Percentiles rank a stretch among this genome's conserved stretches.
phyloP scores from a whole-genome alignment of 1,140 invertebrate species.

The Danaus melanippus region DNA sequence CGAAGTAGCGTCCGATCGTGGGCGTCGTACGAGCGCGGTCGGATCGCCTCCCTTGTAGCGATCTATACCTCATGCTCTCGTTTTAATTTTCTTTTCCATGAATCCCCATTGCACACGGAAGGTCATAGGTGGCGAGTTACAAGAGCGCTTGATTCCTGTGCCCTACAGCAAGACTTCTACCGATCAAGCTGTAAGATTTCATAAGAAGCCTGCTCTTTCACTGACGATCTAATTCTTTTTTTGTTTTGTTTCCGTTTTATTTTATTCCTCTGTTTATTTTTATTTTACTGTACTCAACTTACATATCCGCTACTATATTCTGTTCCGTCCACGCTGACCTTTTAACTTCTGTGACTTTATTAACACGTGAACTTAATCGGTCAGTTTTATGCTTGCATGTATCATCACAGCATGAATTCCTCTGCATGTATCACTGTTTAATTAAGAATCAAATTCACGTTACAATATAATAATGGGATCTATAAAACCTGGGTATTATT shows the following conservation, averaged over 20 bases:
- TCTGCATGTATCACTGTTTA: constrained; percentile 15
- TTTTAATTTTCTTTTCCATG: constrained; percentile 79
- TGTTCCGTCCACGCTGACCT: constrained; percentile 39
- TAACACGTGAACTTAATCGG: constrained; percentile 31
- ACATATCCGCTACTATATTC: constrained; percentile 40
- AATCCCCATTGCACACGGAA: constrained; percentile 82
- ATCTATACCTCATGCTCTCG: constrained; percentile 67
- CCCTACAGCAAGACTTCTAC: constrained; percentile 99
- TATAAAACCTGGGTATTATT: background rate
- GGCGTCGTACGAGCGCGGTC: constrained; percentile 22
- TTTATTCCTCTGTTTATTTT: too few relatives aligned
- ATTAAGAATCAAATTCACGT: too few relatives aligned
- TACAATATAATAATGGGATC: too few relatives aligned
- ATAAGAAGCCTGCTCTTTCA: constrained; percentile 53
- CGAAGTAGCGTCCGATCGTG: constrained; percentile 30
- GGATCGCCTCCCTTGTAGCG: constrained; percentile 36
- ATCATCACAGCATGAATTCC: constrained; percentile 27
- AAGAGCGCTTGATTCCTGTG: constrained; percentile 98
- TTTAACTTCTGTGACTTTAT: constrained; percentile 31
- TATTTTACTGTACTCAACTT: constrained; percentile 48
- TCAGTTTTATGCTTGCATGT: constrained; percentile 39
- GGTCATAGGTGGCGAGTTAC: constrained; percentile 99
- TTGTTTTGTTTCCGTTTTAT: constrained; percentile 34
- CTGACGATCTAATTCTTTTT: constrained; percentile 41
- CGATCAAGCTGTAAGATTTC: constrained; percentile 97